phyloP scores from a whole-genome alignment of 1,140 invertebrate genomes.

The Drosophila littoralis region DNA sequence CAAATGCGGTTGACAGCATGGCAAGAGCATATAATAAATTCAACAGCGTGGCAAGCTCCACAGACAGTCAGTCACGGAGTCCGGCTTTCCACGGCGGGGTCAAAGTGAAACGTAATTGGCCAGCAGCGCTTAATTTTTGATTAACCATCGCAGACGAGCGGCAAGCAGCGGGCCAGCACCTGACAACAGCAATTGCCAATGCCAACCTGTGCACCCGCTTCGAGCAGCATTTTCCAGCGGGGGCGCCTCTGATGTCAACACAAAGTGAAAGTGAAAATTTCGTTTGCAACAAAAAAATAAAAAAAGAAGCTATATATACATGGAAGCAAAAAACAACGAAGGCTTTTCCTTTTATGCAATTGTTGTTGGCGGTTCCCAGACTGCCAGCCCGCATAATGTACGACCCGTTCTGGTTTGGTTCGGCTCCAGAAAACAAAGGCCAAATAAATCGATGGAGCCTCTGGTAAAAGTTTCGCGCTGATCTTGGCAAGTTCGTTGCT shows the following conservation, averaged over 20 bases:
- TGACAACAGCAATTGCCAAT: conserved; percentile 24
- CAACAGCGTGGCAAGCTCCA: conserved; percentile 51
- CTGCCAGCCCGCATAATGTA: conserved; percentile 48
- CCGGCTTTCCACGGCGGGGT: conserved; percentile 71
- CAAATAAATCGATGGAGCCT: conserved; percentile 58
- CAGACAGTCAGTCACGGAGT: conserved; percentile 54
- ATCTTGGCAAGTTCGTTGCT: conserved; percentile 58
- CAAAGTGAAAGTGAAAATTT: conserved; percentile 79
- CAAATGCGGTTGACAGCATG: conserved; percentile 47
- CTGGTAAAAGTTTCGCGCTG: conserved; percentile 62
- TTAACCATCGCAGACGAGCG: conserved; percentile 49
- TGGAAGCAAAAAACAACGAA: conserved; percentile 7
- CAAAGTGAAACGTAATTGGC: conserved; percentile 81
- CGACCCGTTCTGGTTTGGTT: conserved; percentile 46
- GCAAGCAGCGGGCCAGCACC: conserved; percentile 28
- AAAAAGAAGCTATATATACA: conserved; percentile 5
- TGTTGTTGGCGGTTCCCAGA: conserved; percentile 65
- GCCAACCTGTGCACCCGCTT: conserved; percentile 56
- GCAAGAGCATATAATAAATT: conserved; percentile 70
- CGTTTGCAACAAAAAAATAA: conserved; percentile 23
- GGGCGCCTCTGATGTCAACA: conserved; percentile 67
- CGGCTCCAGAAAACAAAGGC: conserved; percentile 51
- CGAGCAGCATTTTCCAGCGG: conserved; percentile 38
- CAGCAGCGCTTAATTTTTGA: conserved; percentile 75
- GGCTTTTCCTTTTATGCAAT: conserved; percentile 76